Percentiles rank a stretch among this genome's conserved stretches.
Conservation (phyloP, 2,888 invertebrate genomes). For the Ophion costatus region DNA sequence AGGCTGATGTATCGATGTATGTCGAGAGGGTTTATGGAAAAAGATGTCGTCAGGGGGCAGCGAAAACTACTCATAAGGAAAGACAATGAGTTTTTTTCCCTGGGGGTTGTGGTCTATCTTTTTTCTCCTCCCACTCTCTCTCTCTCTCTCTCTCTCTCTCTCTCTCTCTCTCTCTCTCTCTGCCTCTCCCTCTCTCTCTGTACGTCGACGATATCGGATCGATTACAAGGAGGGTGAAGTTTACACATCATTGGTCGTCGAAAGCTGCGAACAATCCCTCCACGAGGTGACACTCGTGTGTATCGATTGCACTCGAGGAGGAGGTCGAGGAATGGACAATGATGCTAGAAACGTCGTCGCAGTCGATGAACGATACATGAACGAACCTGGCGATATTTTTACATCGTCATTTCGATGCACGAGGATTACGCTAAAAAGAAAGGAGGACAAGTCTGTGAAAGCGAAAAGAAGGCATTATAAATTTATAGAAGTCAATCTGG, state of each 20-base stretch:
- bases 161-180: not conserved
- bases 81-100: slow-evolving; percentile 22
- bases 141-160: not conserved
- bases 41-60: not conserved
- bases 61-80: not conserved
- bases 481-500: no score
- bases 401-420: no score
- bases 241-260: slow-evolving; percentile 32
- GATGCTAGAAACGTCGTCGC: not conserved
- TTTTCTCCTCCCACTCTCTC: not conserved
- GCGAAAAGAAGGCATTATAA: no score
- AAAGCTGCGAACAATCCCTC: slow-evolving; percentile 20
- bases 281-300: not conserved
- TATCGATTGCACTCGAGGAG: slow-evolving; percentile 9
- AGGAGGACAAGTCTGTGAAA: no score
- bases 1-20: slow-evolving; percentile 12
- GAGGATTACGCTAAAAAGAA: no score
- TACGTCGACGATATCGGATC: not conserved
- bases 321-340: slow-evolving; percentile 25
- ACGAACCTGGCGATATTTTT: not conserved
- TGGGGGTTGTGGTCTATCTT: not conserved
- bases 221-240: slow-evolving; percentile 4
- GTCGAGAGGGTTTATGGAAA: slow-evolving; percentile 13
- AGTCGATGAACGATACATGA: slow-evolving; percentile 22
- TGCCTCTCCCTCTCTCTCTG: not conserved